phyloP scores from a whole-genome alignment of 2,797 vertebrate genomes.

The Chrosomus eos region DNA sequence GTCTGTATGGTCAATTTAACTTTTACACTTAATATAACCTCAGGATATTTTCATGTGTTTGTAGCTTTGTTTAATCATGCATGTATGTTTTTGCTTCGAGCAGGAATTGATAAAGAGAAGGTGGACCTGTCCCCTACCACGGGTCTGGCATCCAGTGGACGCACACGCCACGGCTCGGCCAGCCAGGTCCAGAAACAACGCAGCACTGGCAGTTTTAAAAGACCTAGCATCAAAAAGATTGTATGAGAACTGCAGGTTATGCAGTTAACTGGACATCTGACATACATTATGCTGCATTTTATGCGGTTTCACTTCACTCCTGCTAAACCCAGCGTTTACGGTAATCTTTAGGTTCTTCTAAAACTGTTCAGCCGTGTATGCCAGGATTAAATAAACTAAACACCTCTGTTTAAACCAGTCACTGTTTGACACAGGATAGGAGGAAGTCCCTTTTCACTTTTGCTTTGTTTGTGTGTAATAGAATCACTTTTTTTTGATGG shows the following conservation, averaged over 20 bases:
- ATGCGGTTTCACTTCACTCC: not conserved
- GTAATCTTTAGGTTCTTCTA: slow-evolving; percentile 30
- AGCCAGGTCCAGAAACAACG: slow-evolving; percentile 99
- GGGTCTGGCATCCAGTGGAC: slow-evolving; percentile 86
- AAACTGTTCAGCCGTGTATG: slow-evolving; percentile 8
- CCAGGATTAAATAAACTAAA: slow-evolving; percentile 31
- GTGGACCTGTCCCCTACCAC: slow-evolving; percentile 93
- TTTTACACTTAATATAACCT: not conserved
- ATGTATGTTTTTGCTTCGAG: not conserved
- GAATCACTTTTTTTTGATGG: not conserved
- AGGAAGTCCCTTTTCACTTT: not conserved
- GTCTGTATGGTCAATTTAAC: not conserved
- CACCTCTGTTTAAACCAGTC: slow-evolving; percentile 23
- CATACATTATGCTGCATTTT: slow-evolving; percentile 23
- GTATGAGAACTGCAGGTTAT: slow-evolving; percentile 84
- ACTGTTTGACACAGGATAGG: slow-evolving; percentile 23
- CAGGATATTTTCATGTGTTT: not conserved
- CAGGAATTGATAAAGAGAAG: slow-evolving; percentile 96
- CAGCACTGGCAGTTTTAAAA: slow-evolving; percentile 95
- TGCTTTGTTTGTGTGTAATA: slow-evolving; percentile 9
- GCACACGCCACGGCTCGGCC: slow-evolving; percentile 94
- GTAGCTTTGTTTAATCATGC: not conserved
- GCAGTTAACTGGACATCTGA: slow-evolving; percentile 3
- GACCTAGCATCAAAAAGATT: slow-evolving; percentile 97
- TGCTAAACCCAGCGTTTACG: not conserved